Evolutionary conservation across 2,113 vertebrate genomes (phyloP).

Genomic region (Nesogale talazaci): DNA sequence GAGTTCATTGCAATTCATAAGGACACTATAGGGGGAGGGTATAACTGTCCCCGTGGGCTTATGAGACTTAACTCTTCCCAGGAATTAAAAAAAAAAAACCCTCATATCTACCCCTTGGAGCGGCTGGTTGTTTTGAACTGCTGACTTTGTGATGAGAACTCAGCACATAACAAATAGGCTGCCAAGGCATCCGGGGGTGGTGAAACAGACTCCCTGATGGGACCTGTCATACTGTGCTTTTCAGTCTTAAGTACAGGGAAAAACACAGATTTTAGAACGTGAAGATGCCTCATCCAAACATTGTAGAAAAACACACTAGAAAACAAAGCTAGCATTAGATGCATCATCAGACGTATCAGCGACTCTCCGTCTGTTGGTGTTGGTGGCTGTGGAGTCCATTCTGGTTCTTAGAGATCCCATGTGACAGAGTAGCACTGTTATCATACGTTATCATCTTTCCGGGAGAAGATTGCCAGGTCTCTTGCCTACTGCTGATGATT

Average conservation of each 20-base stretch:
- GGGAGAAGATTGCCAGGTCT: too few relatives aligned
- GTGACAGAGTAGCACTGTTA: too few relatives aligned
- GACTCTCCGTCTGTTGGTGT: neutral
- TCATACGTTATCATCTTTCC: too few relatives aligned
- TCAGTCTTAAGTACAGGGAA: neutral
- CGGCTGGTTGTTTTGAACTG: neutral
- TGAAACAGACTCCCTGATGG: neutral
- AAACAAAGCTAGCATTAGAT: neutral
- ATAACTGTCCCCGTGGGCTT: neutral
- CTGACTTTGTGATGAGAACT: neutral
- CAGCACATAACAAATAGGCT: too few relatives aligned
- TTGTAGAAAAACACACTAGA: too few relatives aligned
- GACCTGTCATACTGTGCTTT: neutral
- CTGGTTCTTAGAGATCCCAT: too few relatives aligned
- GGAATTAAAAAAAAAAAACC: too few relatives aligned
- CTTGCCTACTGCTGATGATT: neutral
- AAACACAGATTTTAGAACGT: neutral
- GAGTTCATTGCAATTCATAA: too few relatives aligned
- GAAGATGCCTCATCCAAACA: neutral
- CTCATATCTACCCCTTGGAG: neutral
- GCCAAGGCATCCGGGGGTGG: neutral
- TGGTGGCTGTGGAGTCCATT: too few relatives aligned
- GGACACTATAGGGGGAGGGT: too few relatives aligned
- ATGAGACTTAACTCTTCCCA: too few relatives aligned
- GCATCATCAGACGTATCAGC: accelerated